Conservation (phyloP, 2,888 invertebrate genomes). For the Apodemia zela region DNA sequence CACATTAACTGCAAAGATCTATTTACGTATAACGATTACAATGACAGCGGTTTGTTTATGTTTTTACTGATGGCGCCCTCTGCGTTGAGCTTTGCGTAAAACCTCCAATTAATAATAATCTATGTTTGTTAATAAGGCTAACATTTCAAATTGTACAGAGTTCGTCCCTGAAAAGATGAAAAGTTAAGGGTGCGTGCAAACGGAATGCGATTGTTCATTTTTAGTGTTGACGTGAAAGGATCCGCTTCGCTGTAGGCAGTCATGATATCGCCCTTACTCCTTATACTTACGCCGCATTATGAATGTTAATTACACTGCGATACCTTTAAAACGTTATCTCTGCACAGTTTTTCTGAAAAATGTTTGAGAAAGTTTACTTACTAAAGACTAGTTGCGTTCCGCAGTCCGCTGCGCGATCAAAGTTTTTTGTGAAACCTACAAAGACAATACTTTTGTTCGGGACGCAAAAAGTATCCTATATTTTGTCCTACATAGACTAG, state of each 20-base stretch:
- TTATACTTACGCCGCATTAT: slow-evolving; percentile 18
- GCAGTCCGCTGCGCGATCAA: neutral
- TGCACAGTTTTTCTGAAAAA: slow-evolving; percentile 5
- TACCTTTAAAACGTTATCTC: slow-evolving; percentile 11
- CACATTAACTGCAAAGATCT: too few relatives aligned
- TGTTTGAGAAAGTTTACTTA: neutral
- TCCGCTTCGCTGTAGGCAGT: slow-evolving; percentile 46
- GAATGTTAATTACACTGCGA: slow-evolving; percentile 19
- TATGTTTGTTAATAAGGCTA: neutral
- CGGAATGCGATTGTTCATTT: slow-evolving; percentile 31
- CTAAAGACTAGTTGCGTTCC: neutral
- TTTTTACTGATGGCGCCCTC: too few relatives aligned
- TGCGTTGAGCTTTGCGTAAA: too few relatives aligned
- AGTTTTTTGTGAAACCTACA: neutral
- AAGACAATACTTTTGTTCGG: too few relatives aligned
- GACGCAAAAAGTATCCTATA: too few relatives aligned
- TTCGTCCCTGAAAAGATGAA: slow-evolving; percentile 23
- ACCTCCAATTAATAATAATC: too few relatives aligned
- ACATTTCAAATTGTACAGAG: slow-evolving; percentile 9
- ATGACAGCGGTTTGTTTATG: too few relatives aligned
- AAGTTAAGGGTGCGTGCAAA: slow-evolving; percentile 32
- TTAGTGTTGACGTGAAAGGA: slow-evolving; percentile 42
- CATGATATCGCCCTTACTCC: slow-evolving; percentile 44
- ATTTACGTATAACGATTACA: too few relatives aligned
- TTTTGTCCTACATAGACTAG: too few relatives aligned